Evolutionary conservation across 2,113 vertebrate species (phyloP).

Genomic region (Crotalus viridis): DNA sequence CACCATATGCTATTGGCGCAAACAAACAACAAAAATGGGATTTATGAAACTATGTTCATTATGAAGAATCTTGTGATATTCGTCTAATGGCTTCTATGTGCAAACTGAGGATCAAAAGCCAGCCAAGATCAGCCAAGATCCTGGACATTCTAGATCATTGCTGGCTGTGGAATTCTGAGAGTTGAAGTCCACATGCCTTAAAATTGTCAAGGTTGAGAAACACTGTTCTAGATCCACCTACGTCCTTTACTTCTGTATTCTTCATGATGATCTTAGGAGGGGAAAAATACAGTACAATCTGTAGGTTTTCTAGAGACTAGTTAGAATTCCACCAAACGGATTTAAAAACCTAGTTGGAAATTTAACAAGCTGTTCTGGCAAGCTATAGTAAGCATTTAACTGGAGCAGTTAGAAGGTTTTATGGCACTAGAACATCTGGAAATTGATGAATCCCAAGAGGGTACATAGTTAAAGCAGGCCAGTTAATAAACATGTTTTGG

Average conservation of each 20-base stretch:
- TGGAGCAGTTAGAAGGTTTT: not conserved
- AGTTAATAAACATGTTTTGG: not conserved
- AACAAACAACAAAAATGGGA: slow-evolving; percentile 14
- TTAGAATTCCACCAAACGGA: not conserved
- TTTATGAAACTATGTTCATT: slow-evolving; percentile 37
- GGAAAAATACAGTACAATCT: not conserved
- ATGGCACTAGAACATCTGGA: not conserved
- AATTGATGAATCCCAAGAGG: not conserved
- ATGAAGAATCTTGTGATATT: slow-evolving; percentile 14
- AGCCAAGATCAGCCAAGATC: slow-evolving; percentile 28
- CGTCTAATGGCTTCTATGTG: not conserved
- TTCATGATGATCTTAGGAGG: not conserved
- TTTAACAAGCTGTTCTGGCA: not conserved
- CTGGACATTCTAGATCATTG: not conserved
- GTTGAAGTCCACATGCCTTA: too few species aligned
- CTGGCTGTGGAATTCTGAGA: too few species aligned
- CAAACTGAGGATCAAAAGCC: not conserved
- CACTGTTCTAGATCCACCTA: slow-evolving; percentile 19
- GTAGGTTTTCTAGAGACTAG: not conserved
- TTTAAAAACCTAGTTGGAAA: not conserved
- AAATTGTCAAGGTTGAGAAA: too few species aligned
- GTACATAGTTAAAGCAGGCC: not conserved
- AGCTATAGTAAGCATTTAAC: not conserved
- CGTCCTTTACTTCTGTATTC: not conserved
- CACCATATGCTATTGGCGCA: slow-evolving; percentile 21